A percentile compares a stretch with the other conserved stretches of the same genome.
Conservation (phyloP, 2,797 vertebrate genomes). For the Lophius americanus region DNA sequence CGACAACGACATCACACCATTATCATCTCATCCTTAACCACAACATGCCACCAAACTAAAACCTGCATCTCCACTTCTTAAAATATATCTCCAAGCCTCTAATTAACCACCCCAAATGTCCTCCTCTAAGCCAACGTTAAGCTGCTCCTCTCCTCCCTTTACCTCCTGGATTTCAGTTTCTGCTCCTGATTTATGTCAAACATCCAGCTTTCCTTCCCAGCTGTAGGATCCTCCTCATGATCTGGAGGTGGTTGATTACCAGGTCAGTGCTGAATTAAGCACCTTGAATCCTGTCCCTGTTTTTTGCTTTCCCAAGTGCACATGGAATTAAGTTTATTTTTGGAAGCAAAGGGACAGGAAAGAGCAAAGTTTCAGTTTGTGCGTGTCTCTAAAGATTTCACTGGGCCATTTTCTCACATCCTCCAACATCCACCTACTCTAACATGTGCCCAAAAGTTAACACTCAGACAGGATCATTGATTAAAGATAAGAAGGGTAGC, state of each 20-base stretch:
- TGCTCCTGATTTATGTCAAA: slow-evolving; percentile 30
- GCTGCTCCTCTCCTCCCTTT: background rate
- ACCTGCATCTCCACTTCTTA: background rate
- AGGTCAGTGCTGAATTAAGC: slow-evolving; percentile 77
- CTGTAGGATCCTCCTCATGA: slow-evolving; percentile 49
- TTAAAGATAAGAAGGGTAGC: slow-evolving; percentile 6
- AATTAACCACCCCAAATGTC: background rate
- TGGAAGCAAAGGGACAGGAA: slow-evolving; percentile 65
- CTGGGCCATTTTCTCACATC: slow-evolving; percentile 54
- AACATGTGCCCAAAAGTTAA: slow-evolving; percentile 23
- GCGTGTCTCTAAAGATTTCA: slow-evolving; percentile 57
- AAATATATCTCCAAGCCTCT: background rate
- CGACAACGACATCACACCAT: slow-evolving; percentile 23
- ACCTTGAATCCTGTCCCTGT: slow-evolving; percentile 75
- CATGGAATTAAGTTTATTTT: slow-evolving; percentile 73
- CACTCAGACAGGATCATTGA: slow-evolving; percentile 8
- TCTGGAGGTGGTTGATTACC: slow-evolving; percentile 65
- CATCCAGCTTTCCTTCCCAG: slow-evolving; percentile 43
- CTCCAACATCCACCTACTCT: background rate
- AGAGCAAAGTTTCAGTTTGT: slow-evolving; percentile 70
- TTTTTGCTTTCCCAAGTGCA: slow-evolving; percentile 77
- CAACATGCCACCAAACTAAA: background rate
- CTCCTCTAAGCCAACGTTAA: background rate
- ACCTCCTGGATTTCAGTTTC: slow-evolving; percentile 48
- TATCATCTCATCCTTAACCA: slow-evolving; percentile 14